A percentile compares a stretch with the other conserved stretches of the same genome.
Conservation (phyloP, 2,888 invertebrate species). For the Anticlea derivata region DNA sequence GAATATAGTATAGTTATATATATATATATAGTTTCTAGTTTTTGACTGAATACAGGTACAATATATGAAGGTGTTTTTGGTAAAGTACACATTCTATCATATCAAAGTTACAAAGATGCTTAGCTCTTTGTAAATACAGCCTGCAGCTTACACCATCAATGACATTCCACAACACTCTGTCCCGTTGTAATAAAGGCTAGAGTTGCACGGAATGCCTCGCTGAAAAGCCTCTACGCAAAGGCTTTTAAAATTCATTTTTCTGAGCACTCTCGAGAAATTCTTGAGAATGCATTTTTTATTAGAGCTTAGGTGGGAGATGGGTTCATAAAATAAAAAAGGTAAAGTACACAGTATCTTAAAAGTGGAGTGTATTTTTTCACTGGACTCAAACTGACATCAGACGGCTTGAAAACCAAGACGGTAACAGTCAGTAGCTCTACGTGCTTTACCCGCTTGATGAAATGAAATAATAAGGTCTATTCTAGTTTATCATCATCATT, state of each 20-base stretch:
- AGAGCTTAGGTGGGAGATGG: too few species aligned
- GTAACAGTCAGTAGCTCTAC: too few species aligned
- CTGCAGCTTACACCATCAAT: conserved; percentile 10
- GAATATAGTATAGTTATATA: too few species aligned
- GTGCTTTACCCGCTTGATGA: too few species aligned
- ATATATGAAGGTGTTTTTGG: background rate
- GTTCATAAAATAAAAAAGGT: background rate
- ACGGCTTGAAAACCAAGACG: too few species aligned
- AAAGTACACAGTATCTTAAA: too few species aligned
- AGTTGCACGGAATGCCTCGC: background rate
- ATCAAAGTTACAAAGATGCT: conserved; percentile 20
- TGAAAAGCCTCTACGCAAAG: conserved; percentile 6
- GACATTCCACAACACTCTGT: conserved; percentile 7
- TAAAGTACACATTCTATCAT: conserved; percentile 14
- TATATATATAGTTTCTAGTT: too few species aligned
- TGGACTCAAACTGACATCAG: too few species aligned
- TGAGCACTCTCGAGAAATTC: conserved; percentile 17
- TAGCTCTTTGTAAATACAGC: conserved; percentile 25
- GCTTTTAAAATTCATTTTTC: conserved; percentile 32
- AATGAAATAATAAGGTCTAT: too few species aligned
- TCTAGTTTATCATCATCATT: too few species aligned
- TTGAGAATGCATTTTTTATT: conserved; percentile 18
- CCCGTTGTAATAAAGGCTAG: conserved; percentile 4
- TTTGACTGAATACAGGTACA: too few species aligned
- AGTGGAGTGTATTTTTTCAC: too few species aligned